These are phyloP conservation scores for Rattus rattus DNA, from an alignment of 2,113 vertebrate genomes.

Conservation along the genomic window DNA sequence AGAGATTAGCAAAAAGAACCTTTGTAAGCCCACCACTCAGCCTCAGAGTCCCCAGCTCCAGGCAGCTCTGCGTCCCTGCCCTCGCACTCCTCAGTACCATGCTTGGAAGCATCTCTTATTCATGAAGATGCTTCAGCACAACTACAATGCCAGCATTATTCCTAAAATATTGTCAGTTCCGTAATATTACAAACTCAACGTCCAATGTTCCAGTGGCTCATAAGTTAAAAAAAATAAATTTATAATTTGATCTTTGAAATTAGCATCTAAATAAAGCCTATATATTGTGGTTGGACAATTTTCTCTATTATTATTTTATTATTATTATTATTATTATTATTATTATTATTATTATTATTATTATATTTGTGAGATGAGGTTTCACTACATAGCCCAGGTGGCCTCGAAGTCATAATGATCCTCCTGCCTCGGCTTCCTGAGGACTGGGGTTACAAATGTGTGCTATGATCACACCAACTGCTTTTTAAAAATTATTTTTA, in stretches of 20 bases:
- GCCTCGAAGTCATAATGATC: neutral
- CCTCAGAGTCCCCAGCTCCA: neutral
- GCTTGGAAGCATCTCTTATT: neutral
- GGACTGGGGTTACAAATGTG: neutral
- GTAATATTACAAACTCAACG: slow-evolving; percentile 35
- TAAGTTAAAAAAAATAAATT: neutral
- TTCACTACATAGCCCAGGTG: neutral
- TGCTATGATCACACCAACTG: neutral
- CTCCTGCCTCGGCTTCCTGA: neutral
- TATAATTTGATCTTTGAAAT: slow-evolving; percentile 30
- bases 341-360: neutral
- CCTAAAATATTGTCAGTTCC: neutral
- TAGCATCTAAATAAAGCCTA: neutral
- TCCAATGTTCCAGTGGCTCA: neutral
- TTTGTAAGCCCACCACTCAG: too few relatives aligned
- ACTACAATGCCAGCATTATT: neutral
- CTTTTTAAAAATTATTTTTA: neutral
- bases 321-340: neutral
- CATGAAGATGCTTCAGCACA: neutral
- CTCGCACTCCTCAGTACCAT: neutral
- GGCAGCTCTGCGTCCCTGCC: neutral
- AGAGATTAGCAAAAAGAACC: neutral
- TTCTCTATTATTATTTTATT: neutral
- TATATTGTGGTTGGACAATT: neutral
- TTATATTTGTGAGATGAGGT: neutral